Evolutionary conservation across 2,797 vertebrate genomes (phyloP).

Genomic region (Chaetophractus vellerosus): DNA sequence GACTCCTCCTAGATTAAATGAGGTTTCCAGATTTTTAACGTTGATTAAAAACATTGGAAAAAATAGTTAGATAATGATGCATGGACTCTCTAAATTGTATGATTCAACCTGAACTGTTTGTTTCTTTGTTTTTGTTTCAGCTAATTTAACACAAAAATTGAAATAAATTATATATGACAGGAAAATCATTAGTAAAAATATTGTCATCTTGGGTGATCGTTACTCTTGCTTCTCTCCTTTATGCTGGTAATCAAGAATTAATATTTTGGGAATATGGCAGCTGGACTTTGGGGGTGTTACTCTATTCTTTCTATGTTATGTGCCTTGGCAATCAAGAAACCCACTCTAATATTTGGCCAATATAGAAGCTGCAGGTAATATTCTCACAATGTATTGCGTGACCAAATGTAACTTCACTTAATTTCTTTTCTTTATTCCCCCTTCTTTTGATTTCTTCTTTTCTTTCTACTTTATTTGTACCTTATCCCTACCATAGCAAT

Average conservation of each 20-base stretch:
- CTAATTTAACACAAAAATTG: conserved; percentile 14
- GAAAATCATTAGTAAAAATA: conserved; percentile 1
- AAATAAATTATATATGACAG: neutral
- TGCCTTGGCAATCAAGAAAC: neutral
- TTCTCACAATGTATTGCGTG: neutral
- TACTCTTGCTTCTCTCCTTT: neutral
- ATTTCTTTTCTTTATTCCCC: neutral
- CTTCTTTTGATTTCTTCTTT: neutral
- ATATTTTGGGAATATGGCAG: neutral
- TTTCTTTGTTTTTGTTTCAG: neutral
- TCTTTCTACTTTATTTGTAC: neutral
- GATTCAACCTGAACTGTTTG: neutral
- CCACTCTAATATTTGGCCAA: neutral
- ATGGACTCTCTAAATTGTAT: neutral
- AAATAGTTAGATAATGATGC: neutral
- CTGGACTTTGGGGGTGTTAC: neutral
- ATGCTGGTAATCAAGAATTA: neutral
- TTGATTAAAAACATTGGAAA: conserved; percentile 32
- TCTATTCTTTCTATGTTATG: neutral
- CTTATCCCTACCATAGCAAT: neutral
- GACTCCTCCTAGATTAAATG: neutral
- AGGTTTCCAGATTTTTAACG: neutral
- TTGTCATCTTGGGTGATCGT: neutral
- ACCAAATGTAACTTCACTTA: neutral
- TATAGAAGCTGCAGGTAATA: neutral